Evolutionary conservation across 2,113 vertebrate species (phyloP).

Genomic region (Hassar affinis): DNA sequence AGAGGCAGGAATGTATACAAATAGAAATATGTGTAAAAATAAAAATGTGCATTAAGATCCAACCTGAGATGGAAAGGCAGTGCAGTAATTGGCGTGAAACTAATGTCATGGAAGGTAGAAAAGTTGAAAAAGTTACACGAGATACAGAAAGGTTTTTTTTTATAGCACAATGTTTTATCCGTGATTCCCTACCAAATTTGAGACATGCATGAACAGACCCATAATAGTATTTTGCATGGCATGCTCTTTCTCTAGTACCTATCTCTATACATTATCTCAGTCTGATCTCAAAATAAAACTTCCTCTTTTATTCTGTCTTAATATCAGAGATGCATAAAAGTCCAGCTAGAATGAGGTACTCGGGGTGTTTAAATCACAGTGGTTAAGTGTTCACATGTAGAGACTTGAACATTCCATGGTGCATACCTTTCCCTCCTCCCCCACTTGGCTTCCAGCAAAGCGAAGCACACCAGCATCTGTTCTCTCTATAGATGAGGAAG

Average conservation of each 20-base stretch:
- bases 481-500: conserved; percentile 36
- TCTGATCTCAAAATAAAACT: not conserved
- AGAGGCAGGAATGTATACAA: too few relatives aligned
- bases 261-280: not conserved
- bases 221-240: not conserved
- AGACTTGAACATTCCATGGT: conserved; percentile 57
- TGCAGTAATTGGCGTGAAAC: not conserved
- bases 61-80: too few relatives aligned
- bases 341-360: not conserved
- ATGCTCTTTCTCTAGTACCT: not conserved
- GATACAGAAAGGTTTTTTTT: not conserved
- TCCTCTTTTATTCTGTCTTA: not conserved
- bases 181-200: not conserved
- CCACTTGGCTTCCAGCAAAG: conserved; percentile 38
- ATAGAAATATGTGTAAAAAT: too few relatives aligned
- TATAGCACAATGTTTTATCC: not conserved
- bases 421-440: conserved; percentile 49
- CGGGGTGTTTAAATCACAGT: conserved; percentile 32
- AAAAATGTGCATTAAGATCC: too few relatives aligned
- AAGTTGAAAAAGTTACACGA: not conserved
- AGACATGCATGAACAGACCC: too few relatives aligned
- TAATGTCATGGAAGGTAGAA: not conserved
- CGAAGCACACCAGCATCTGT: conserved; percentile 45
- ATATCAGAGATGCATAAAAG: not conserved
- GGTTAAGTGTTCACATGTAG: conserved; percentile 54